phyloP scores from a whole-genome alignment of 2,888 invertebrate genomes.

The Acanthosepion lycidas region DNA sequence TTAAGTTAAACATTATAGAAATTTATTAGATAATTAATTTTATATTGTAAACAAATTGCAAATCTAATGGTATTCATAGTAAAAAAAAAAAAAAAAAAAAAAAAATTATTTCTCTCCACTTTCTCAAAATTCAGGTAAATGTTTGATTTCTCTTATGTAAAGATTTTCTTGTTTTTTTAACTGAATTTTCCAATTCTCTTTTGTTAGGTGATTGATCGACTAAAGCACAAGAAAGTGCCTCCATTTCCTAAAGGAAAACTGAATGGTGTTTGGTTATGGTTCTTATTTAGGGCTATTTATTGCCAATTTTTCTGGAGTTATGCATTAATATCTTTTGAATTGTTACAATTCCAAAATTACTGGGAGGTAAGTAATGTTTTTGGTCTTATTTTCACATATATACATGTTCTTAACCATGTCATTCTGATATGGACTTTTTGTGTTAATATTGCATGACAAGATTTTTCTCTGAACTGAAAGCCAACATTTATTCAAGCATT shows the following conservation, averaged over 20 bases:
- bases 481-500: too few relatives aligned
- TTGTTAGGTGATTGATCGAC: neutral
- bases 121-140: neutral
- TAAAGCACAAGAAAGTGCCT: neutral
- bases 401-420: too few relatives aligned
- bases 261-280: constrained; percentile 38
- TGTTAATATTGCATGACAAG: too few relatives aligned
- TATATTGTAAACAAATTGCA: too few relatives aligned
- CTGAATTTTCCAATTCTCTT: neutral
- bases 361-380: neutral
- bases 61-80: too few relatives aligned
- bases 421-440: too few relatives aligned
- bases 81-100: too few relatives aligned
- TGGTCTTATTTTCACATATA: neutral
- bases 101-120: too few relatives aligned
- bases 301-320: constrained; percentile 46
- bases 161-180: neutral
- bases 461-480: too few relatives aligned
- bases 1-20: too few relatives aligned
- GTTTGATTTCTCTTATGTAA: too few relatives aligned
- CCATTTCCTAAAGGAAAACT: neutral
- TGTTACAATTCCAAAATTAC: constrained; percentile 41
- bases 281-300: neutral
- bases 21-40: too few relatives aligned
- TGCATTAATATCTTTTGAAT: constrained; percentile 42